phyloP scores from a whole-genome alignment of 2,797 vertebrate genomes.

The Menidia menidia region DNA sequence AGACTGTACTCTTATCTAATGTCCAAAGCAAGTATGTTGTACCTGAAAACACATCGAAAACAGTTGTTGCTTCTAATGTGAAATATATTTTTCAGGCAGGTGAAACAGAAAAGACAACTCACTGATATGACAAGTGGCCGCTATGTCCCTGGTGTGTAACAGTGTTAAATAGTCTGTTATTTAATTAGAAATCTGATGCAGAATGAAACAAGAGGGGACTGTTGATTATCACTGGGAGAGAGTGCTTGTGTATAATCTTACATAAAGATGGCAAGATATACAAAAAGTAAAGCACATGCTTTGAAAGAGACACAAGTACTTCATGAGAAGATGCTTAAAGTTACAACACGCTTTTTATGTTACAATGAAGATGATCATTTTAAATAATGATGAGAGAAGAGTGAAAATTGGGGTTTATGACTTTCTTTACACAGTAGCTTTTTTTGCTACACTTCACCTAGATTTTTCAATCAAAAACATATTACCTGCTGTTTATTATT shows the following conservation, averaged over 20 bases:
- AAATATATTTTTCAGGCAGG: slow-evolving; percentile 35
- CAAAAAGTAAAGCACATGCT: slow-evolving; percentile 5
- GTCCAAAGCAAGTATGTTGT: too few species aligned
- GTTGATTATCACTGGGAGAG: slow-evolving; percentile 37
- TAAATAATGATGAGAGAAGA: background rate
- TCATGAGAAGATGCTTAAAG: background rate
- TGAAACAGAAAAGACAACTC: slow-evolving; percentile 31
- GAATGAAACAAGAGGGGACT: slow-evolving; percentile 25
- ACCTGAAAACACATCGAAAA: too few species aligned
- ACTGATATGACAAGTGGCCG: slow-evolving; percentile 8
- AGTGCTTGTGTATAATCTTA: slow-evolving; percentile 30
- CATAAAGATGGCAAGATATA: slow-evolving; percentile 7
- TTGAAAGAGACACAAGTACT: background rate
- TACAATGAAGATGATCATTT: background rate
- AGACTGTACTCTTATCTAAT: slow-evolving; percentile 17
- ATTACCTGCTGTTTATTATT: background rate
- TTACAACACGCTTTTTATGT: background rate
- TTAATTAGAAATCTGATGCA: slow-evolving; percentile 37
- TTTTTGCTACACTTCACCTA: background rate
- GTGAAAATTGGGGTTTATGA: background rate
- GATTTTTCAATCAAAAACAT: background rate
- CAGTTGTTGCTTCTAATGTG: slow-evolving; percentile 24
- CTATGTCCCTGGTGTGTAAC: slow-evolving; percentile 20
- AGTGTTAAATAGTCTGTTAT: slow-evolving; percentile 40
- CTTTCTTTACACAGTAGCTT: too few species aligned